These are phyloP conservation scores for Potamilus streckersoni DNA, from an alignment of 1,140 invertebrate species.

Conservation along the genomic window DNA sequence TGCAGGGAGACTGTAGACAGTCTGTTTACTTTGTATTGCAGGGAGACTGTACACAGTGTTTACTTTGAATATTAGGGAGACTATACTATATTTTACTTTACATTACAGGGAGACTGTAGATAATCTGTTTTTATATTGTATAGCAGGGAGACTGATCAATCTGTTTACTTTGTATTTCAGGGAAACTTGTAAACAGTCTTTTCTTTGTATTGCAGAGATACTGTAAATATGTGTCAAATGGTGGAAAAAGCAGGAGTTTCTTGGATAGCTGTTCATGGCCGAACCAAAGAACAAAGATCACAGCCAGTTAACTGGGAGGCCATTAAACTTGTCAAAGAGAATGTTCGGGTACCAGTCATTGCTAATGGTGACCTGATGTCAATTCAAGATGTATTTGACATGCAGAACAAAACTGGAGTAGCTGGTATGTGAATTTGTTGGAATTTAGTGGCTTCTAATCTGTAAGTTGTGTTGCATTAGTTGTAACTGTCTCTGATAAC, in stretches of 20 bases:
- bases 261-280: slow-evolving; percentile 90
- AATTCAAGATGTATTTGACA: slow-evolving; percentile 76
- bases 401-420: slow-evolving; percentile 79
- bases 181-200: no score
- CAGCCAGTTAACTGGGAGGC: slow-evolving; percentile 81
- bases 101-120: no score
- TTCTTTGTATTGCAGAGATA: slow-evolving; percentile 65
- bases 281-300: slow-evolving; percentile 84
- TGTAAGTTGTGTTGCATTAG: not conserved
- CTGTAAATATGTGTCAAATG: slow-evolving; percentile 81
- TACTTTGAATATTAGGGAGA: no score
- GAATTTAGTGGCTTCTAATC: not conserved
- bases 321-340: slow-evolving; percentile 80
- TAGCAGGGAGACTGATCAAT: no score
- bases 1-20: no score
- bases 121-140: no score
- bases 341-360: slow-evolving; percentile 83
- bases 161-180: no score
- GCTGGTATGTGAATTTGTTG: slow-evolving; percentile 74
- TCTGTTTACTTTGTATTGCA: no score
- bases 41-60: no score
- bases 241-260: slow-evolving; percentile 87
- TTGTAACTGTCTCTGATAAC: not conserved
- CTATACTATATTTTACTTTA: no score
- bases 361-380: slow-evolving; percentile 91